Evolutionary conservation across 2,113 vertebrate genomes (phyloP), one percentile per base, ranked within the genome.

Genomic region (Passer montanus): DNA sequence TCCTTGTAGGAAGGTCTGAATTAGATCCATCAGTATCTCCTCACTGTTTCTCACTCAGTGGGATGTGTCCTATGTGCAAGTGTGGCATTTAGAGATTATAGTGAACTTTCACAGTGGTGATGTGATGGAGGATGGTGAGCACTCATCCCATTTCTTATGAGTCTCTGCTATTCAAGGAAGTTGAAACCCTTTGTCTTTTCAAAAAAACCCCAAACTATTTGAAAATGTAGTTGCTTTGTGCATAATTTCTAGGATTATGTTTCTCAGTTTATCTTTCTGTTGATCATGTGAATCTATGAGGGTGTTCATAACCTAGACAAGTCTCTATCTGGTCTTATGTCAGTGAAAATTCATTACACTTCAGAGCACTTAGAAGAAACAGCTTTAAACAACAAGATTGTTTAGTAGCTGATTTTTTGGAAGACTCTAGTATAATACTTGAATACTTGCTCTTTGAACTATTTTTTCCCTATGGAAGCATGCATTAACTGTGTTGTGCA

Each of bases 31-130:
- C 27, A 12, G 8, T 30, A 7, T 59, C 9, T 72, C 28, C 49
- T 59, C 14, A 2, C 3, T 37, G 59, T 16, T 52, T 39, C 49
- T 83, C 35, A 15, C 7, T 19, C 55, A 6, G 19, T 24, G 44
- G 62, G 31, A 28, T 1, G 0, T 24, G 27, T 55, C 31, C 35
- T 33, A 1, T 3, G 19, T 64, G 35, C 4, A 4, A 50, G 30
- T 16, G 3, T n/a, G 33, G 33, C 19, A 7, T 18, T 3, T 12
- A 63, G 58, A 77, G 18, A 7, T 44, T 2, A 43, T 22, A 24
- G 12, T 35, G 17, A 44, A 11, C 9, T 60, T 72, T 6, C 11
- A 28, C 7, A 10, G 20, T n/a, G 26, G 15, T 66, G 35, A 5
- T 79, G 47, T 49, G 58, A 12, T 35, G 30, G 26, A 44, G 37